Evolutionary conservation across 2,113 vertebrate species (phyloP).

Genomic region (Leptobrachium ailaonicum): DNA sequence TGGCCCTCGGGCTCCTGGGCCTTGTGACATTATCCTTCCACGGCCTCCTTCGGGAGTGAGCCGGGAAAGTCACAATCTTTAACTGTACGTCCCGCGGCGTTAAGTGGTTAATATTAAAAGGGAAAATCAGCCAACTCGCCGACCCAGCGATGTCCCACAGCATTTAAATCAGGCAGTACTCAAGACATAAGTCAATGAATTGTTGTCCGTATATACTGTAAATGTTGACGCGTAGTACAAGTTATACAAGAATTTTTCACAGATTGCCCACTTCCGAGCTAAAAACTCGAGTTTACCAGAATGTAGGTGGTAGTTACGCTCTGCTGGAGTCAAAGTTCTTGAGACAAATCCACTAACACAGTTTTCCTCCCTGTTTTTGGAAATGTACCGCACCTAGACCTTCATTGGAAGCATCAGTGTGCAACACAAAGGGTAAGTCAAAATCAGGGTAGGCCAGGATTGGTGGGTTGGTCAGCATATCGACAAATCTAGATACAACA

Average conservation of each 20-base stretch:
- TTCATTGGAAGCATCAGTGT: slow-evolving; percentile 16
- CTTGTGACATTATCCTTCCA: too few relatives aligned
- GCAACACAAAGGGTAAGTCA: background rate
- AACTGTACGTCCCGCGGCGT: too few relatives aligned
- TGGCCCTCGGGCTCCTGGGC: too few relatives aligned
- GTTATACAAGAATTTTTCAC: background rate
- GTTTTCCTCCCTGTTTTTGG: background rate
- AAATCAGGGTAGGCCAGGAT: slow-evolving; percentile 16
- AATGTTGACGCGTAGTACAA: background rate
- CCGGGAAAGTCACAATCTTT: too few relatives aligned
- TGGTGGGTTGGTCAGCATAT: background rate
- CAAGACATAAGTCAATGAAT: slow-evolving; percentile 35
- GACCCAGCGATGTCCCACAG: slow-evolving; percentile 18
- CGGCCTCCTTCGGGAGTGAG: too few relatives aligned
- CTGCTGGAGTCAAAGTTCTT: too few relatives aligned
- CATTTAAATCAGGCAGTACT: slow-evolving; percentile 16
- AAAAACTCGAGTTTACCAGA: background rate
- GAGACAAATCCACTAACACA: background rate
- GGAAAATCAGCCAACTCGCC: slow-evolving; percentile 15
- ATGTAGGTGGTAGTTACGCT: background rate
- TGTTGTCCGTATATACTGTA: too few relatives aligned
- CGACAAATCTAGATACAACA: background rate
- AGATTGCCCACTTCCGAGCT: slow-evolving; percentile 2
- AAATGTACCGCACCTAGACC: background rate
- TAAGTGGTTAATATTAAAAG: slow-evolving; percentile 28